Base-by-base conservation (phyloP, 2,797 vertebrate species). In the Trematomus bernacchii region DNA sequence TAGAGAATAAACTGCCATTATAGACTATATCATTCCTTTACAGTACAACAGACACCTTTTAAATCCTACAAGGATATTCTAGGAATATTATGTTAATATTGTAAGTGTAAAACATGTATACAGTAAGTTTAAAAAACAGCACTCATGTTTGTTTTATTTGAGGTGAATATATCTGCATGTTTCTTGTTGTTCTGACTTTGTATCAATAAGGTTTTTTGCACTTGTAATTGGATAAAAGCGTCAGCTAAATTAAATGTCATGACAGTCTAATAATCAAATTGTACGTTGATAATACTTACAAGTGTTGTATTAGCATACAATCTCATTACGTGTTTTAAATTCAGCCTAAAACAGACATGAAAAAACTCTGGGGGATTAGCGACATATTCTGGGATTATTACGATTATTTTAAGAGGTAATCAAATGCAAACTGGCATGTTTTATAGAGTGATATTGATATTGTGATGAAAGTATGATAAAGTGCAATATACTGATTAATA, bases 1-100 rank as follows among this genome's bases (percentile, higher is more conserved):
- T 37, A 44, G 10, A 48, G 30, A 79, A 68, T 40, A n/a, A 59
- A 52, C 13, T 0, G 43, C 66, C 23, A 54, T 57, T 23, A 66
- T 1, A 6, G 51, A 27, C 50, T 10, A 48, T 74, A 66, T 21
- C 23, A 54, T 6, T n/a, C 10, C 33, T 4, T n/a, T 12, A 12
- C 5, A 51, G 19, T 0, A 7, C 21, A 37, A 47, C 55, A 62
- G 12, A 21, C 62, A 44, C 46, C 16, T 42, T 14, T 3, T 1
- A 7, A 62, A 16, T 6, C n/a, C 18, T 3, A 18, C 46, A 13
- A 52, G 15, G 23, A 50, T 5, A 33, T n/a, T 43, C 18, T 30
- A n/a, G 33, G 21, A 16, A 52, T 14, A 11, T 27, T 10, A 27
- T 13, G 40, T 19, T 2, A 1, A 66, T 27, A 33, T 40, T 43